A percentile compares a stretch with the other conserved stretches of the same genome.
Evolutionary conservation across 2,113 vertebrate species (phyloP).

Genomic region (Okapia johnstoni): DNA sequence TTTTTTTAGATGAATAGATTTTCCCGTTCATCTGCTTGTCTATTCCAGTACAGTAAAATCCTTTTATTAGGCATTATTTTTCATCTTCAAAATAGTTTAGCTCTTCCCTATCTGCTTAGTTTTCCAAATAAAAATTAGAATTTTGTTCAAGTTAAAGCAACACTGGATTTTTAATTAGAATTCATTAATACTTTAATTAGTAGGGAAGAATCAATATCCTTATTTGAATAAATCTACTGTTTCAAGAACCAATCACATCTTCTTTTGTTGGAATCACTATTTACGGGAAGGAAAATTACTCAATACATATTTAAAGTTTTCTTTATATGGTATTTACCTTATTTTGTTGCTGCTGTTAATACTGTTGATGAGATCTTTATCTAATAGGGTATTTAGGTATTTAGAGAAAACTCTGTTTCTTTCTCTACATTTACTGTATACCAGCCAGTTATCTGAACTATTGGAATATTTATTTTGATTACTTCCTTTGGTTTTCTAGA

Average conservation of each 20-base stretch:
- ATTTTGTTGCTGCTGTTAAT: background rate
- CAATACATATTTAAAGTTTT: background rate
- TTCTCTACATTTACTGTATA: background rate
- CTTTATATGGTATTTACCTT: background rate
- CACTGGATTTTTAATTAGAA: background rate
- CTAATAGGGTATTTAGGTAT: background rate
- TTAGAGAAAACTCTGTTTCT: background rate
- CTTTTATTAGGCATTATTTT: background rate
- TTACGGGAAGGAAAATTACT: background rate
- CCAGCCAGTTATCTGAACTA: background rate
- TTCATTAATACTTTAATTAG: background rate
- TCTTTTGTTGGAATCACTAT: background rate
- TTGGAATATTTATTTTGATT: background rate
- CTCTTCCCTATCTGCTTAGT: background rate
- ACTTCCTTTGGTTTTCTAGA: background rate
- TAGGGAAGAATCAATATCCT: background rate
- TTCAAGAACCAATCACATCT: background rate
- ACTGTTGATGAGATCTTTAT: background rate
- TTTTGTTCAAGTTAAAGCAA: background rate
- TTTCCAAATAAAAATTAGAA: background rate
- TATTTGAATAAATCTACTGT: background rate
- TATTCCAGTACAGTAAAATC: background rate
- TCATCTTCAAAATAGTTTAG: background rate
- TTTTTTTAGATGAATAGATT: background rate
- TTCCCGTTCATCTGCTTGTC: background rate